Evolutionary conservation across 2,113 vertebrate genomes (phyloP), one percentile per base, ranked within the genome.

Genomic region (Argyrosomus japonicus): DNA sequence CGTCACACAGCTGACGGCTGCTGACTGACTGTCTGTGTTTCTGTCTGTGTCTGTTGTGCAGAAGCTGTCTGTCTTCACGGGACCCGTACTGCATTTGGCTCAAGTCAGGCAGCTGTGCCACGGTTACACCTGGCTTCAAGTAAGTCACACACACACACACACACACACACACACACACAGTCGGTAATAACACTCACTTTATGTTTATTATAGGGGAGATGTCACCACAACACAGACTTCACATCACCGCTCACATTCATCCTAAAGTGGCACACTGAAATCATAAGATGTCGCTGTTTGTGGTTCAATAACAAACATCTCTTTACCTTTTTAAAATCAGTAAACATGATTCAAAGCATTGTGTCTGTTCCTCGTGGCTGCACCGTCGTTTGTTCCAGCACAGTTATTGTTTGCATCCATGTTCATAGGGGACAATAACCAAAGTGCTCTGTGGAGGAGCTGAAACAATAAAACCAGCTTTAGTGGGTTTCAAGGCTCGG

Each of bases 1-100:
- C 45, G 27, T 82, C 78, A 63, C 62, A n/a, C n/a, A n/a, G n/a
- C n/a, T n/a, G 62, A 25, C 0, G 21, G 45, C 45, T 47, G 12
- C 45, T 47, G 45, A 14, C 45, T 47, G 11, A 81, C 61, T 10
- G 2, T 27, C 61, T 89, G 63, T 89, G 36, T 40, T 8, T 40
- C 36, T 65, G 48, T 57, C 54, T 50, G 3, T 63, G 27, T 75
- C 23, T 77, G 53, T 48, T 51, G 64, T 85, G 68, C 88, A 98
- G 97, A 83, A 97, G 94, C 91, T 98, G 97, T 73, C 91, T 97
- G 91, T 95, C 96, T 71, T 97, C 96, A 7, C 94, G 93, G 75
- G 97, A 98, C 87, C 97, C 97, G 0, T 98, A 98, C 92, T 98
- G 97, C 79, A 93, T 96, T 68, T 98, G 97, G 97, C 92, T 96